Evolutionary conservation across 2,113 vertebrate genomes (phyloP).

Genomic region (Takifugu flavidus): DNA sequence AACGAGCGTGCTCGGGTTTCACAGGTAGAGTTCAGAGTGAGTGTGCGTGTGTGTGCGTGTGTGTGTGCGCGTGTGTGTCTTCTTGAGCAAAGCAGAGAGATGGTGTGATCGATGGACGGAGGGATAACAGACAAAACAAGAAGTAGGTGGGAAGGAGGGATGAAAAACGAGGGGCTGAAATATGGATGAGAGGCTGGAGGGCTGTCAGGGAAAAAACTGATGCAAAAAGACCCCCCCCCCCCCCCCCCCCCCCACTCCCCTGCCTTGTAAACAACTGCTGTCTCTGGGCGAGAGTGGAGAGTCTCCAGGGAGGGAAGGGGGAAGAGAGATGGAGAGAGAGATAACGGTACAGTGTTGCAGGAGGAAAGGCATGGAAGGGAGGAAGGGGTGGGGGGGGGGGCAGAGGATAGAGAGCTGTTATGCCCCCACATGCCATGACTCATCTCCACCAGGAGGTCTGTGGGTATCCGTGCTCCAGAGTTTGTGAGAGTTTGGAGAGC

Average conservation of each 20-base stretch:
- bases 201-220: constrained; percentile 11
- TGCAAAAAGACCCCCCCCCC: constrained; percentile 38
- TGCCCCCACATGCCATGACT: constrained; percentile 70
- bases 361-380: constrained; percentile 35
- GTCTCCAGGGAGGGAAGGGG: constrained; percentile 4
- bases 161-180: constrained; percentile 8
- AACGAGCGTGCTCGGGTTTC: constrained; percentile 14
- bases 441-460: constrained; percentile 60
- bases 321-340: neutral
- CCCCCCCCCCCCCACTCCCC: constrained; percentile 15
- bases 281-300: constrained; percentile 34
- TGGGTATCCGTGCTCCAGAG: constrained; percentile 12
- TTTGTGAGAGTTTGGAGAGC: neutral
- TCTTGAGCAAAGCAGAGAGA: neutral
- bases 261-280: constrained; percentile 53
- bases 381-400: constrained; percentile 19
- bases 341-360: constrained; percentile 42
- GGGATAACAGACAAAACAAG: neutral
- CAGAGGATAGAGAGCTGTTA: constrained; percentile 31
- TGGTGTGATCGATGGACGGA: neutral
- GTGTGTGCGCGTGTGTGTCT: too few species aligned
- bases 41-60: too few species aligned
- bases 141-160: neutral
- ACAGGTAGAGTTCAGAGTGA: neutral
- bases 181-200: constrained; percentile 15